These are phyloP conservation scores for Pseudopodoces humilis DNA, from an alignment of 2,113 vertebrate species.

Conservation along the genomic window DNA sequence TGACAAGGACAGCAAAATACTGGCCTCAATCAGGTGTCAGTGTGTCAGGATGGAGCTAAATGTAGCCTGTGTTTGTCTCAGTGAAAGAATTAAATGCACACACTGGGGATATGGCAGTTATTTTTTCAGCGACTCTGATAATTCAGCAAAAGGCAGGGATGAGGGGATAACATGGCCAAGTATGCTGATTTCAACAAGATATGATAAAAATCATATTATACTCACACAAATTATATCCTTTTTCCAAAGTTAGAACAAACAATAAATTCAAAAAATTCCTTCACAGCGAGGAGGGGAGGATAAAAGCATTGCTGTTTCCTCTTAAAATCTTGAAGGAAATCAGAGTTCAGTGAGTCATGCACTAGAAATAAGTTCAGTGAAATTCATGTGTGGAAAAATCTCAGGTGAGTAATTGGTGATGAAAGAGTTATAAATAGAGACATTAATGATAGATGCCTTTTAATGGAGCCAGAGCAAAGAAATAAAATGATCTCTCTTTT, in stretches of 20 bases:
- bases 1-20: background rate
- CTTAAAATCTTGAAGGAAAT: conserved; percentile 30
- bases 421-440: conserved; percentile 12
- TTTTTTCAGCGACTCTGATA: background rate
- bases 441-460: conserved; percentile 21
- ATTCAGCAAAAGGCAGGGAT: background rate
- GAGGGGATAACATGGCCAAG: background rate
- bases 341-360: conserved; percentile 15
- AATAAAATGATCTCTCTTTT: background rate
- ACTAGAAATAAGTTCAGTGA: background rate
- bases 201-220: background rate
- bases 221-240: background rate
- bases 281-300: background rate
- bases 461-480: background rate
- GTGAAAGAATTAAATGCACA: background rate
- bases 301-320: conserved; percentile 18
- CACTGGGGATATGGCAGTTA: background rate
- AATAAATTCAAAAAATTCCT: background rate
- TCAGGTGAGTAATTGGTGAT: background rate
- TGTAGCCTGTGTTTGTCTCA: background rate
- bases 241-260: background rate
- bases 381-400: background rate
- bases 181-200: background rate
- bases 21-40: background rate
- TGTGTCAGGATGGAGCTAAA: background rate